These are phyloP conservation scores for Mustelus asterias DNA, from an alignment of 2,113 vertebrate genomes.

Conservation along the genomic window DNA sequence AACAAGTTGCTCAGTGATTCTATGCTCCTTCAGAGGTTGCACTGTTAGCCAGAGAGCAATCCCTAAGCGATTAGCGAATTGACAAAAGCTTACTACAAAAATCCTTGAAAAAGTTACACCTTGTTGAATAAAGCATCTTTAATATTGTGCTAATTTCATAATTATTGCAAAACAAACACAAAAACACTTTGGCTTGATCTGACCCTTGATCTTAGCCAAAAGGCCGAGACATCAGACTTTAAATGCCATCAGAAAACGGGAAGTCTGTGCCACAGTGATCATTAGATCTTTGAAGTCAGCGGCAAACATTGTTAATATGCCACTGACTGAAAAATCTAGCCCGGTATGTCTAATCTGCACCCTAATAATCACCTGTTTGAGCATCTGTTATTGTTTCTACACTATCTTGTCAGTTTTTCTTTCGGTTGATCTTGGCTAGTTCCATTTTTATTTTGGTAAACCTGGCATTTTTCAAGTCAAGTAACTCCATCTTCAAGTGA, in stretches of 20 bases:
- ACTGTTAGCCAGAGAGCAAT: neutral
- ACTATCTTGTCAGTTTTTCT: neutral
- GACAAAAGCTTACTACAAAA: neutral
- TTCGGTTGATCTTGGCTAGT: neutral
- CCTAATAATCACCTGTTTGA: neutral
- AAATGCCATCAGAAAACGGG: too few species aligned
- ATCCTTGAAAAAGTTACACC: too few species aligned
- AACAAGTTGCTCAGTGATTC: neutral
- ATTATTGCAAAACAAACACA: too few species aligned
- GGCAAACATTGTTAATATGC: too few species aligned
- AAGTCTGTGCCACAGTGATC: too few species aligned
- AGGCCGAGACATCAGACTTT: too few species aligned
- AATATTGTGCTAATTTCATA: too few species aligned
- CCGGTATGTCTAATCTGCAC: neutral
- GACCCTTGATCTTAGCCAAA: too few species aligned
- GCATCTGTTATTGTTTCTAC: neutral
- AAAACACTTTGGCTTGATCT: too few species aligned
- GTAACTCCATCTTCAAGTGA: neutral
- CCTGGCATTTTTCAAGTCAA: neutral
- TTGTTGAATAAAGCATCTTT: too few species aligned
- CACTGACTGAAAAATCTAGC: neutral
- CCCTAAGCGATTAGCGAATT: neutral
- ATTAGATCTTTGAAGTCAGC: too few species aligned
- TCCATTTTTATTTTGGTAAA: neutral
- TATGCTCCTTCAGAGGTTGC: neutral